Evolutionary conservation across 2,888 invertebrate species (phyloP), one percentile per base, ranked within the genome.

Genomic region (Lithophane leautieri): DNA sequence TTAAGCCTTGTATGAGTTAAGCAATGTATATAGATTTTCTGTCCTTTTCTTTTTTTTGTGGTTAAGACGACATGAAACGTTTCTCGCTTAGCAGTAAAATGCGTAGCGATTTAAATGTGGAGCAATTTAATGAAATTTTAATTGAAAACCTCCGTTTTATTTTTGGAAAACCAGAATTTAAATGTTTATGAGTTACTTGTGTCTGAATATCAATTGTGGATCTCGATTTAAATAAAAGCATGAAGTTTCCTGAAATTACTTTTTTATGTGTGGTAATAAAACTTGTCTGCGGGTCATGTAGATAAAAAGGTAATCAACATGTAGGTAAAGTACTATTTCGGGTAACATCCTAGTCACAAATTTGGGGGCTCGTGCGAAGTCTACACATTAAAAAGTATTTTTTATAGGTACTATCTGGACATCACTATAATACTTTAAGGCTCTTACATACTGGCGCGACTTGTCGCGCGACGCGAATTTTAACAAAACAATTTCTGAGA

Each of bases 91-190:
- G 69, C 71, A 68, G 28, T 73, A 69, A 73, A 81, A 82, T 60
- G 65, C 74, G 78, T 85, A 74, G 63, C 72, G 72, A 85, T 82
- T 82, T 82, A 75, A 82, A 83, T 78, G 62, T 72, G 66, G 34
- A 67, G 12, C 70, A 42, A 76, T 84, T 76, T 68, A 65, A 85
- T 73, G 68, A 47, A 52, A 70, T 70, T 81, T 79, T 73, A 82
- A 82, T 85, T 85, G 73, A 71, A 81, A 81, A 73, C n/a, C 40
- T 34, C 54, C 47, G 50, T 71, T 82, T 73, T 73, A 76, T 62
- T 71, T 71, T 69, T 73, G 68, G 60, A 44, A 79, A 63, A 65
- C 12, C 34, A 19, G 12, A 69, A 66, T 81, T 80, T 47, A 25
- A 72, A 58, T 40, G 58, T 61, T 47, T 62, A 22, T 28, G 12